These are phyloP conservation scores for Fistularia commersonii DNA, from an alignment of 2,797 vertebrate species.

Conservation along the genomic window DNA sequence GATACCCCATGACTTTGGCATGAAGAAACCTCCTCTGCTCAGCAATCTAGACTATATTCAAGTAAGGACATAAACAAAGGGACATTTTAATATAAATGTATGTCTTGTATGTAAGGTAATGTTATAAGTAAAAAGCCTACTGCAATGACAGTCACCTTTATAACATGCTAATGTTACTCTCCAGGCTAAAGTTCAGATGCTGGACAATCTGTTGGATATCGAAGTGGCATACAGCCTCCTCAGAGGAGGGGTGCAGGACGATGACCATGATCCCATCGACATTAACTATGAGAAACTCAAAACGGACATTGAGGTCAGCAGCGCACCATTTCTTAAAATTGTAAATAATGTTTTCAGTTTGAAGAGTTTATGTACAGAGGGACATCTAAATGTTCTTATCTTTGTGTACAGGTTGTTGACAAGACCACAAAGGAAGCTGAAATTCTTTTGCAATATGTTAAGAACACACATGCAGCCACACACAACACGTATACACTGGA, in stretches of 20 bases:
- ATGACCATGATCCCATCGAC: conserved; percentile 93
- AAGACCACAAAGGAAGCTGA: conserved; percentile 86
- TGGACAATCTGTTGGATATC: conserved; percentile 97
- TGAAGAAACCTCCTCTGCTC: conserved; percentile 96
- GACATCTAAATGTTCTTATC: background rate
- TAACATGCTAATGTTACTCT: background rate
- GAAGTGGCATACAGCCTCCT: conserved; percentile 98
- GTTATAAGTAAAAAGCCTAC: too few species aligned
- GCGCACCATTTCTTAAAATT: background rate
- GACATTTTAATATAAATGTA: too few species aligned
- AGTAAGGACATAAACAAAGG: conserved; percentile 59
- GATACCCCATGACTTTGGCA: conserved; percentile 98
- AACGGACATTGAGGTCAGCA: conserved; percentile 89
- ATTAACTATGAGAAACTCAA: conserved; percentile 98
- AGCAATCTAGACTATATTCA: conserved; percentile 91
- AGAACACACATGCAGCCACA: conserved; percentile 95
- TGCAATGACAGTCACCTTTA: too few species aligned
- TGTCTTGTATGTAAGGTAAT: too few species aligned
- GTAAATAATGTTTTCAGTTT: background rate
- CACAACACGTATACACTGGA: conserved; percentile 95
- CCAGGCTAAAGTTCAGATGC: conserved; percentile 96
- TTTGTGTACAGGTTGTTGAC: conserved; percentile 84
- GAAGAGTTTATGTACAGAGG: background rate
- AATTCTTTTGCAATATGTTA: conserved; percentile 89
- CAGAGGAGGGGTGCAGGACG: conserved; percentile 88